Evolutionary conservation across 2,797 vertebrate species (phyloP).

Genomic region (Delichon dasypus): DNA sequence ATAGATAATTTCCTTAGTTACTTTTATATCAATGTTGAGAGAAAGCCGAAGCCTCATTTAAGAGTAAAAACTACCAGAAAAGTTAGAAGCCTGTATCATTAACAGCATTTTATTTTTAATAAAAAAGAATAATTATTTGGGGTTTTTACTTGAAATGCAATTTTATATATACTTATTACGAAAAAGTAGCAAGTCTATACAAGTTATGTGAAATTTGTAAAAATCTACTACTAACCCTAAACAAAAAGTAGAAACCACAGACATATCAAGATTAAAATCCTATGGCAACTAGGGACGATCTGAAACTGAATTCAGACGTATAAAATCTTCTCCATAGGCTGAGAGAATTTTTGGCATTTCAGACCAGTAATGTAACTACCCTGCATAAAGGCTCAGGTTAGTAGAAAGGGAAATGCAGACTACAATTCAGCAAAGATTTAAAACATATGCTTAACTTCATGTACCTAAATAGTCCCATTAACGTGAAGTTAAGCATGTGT

Average conservation of each 20-base stretch:
- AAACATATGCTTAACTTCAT: constrained; percentile 62
- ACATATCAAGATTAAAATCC: not conserved
- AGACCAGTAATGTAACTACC: not conserved
- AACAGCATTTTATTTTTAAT: not conserved
- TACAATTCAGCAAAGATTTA: constrained; percentile 29
- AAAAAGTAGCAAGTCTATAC: not conserved
- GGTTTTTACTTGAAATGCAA: not conserved
- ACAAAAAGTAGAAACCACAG: not conserved
- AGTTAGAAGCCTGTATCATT: not conserved
- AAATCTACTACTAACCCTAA: not conserved
- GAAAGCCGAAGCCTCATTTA: not conserved
- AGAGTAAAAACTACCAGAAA: not conserved
- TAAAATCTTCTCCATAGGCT: not conserved
- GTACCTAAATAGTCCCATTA: constrained; percentile 45
- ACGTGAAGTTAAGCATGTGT: constrained; percentile 39
- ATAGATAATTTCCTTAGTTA: not conserved
- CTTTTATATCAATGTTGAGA: not conserved
- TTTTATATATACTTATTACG: not conserved
- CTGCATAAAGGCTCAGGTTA: not conserved
- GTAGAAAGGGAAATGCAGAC: constrained; percentile 31
- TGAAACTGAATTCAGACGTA: constrained; percentile 3
- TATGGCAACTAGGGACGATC: not conserved
- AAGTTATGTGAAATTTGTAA: not conserved
- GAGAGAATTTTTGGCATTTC: constrained; percentile 20
- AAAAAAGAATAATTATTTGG: not conserved